Conservation (phyloP, 1,140 invertebrate genomes). For the Drosophila neocordata region DNA sequence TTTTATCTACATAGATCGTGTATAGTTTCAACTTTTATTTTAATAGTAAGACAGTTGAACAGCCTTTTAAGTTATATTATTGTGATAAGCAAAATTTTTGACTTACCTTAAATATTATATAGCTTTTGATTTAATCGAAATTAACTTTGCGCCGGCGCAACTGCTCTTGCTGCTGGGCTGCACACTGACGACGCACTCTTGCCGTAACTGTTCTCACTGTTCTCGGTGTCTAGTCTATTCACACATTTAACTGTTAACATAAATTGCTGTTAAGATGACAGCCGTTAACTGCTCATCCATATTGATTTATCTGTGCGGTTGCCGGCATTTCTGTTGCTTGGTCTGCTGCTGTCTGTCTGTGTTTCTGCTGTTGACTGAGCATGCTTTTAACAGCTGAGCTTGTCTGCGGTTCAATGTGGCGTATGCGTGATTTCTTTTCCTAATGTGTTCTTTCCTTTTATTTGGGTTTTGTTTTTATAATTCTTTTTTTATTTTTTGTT, state of each 20-base stretch:
- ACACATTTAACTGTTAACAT: conserved; percentile 4
- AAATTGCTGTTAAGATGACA: conserved; percentile 8
- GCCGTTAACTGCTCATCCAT: conserved; percentile 6
- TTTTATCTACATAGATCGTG: too few relatives aligned
- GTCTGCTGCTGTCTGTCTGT: too few relatives aligned
- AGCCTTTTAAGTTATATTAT: too few relatives aligned
- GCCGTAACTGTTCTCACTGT: too few relatives aligned
- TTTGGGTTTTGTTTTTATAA: neutral
- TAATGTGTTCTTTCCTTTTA: conserved; percentile 3
- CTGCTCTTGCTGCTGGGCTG: too few relatives aligned
- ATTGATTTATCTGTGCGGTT: neutral
- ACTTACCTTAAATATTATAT: too few relatives aligned
- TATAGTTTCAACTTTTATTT: too few relatives aligned
- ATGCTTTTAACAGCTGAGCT: conserved; percentile 58
- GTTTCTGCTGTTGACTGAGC: too few relatives aligned
- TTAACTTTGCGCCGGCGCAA: neutral
- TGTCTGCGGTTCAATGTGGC: conserved; percentile 32
- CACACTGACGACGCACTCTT: too few relatives aligned
- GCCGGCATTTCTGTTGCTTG: neutral
- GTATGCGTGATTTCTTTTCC: conserved; percentile 40
- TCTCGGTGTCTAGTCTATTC: neutral
- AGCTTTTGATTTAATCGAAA: too few relatives aligned
- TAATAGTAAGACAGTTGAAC: too few relatives aligned
- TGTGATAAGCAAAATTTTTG: too few relatives aligned
- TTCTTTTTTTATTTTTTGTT: conserved; percentile 11